Base-by-base conservation (phyloP, 2,797 vertebrate genomes). In the Silurus aristotelis region DNA sequence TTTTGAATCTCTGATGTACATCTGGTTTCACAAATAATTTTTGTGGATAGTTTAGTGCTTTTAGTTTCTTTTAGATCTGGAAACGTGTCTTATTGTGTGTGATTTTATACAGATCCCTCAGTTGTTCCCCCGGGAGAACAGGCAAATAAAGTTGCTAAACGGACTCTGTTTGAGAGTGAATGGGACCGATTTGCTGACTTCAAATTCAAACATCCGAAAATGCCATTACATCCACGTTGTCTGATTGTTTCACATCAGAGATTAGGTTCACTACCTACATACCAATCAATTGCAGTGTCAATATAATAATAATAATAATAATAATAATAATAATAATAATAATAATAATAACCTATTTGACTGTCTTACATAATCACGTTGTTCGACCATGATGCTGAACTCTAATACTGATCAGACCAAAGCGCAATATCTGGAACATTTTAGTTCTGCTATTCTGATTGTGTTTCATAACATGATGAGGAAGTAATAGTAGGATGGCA, bases 401-500 rank as follows among this genome's bases (percentile, higher is more conserved):
- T 63, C 43, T 25, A 27, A 27, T 66, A n/a, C n/a, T 31, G n/a
- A 17, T 27, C 56, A 5, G 70, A 72, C 19, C 17, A 43, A 13
- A 38, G 38, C 12, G 19, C 25, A 22, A 82, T 38, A 25, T 80
- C n/a, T 80, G 79, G 82, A 82, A 64, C 61, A 58, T 84, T 87
- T 71, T 27, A 76, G 38, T 80, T 84, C 63, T 48, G 80, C 38
- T 17, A 43, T 61, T 82, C 71, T 73, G 38, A 64, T 64, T 48
- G 52, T 63, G 43, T 58, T 87, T 73, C 85, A 82, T 77, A 83
- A 83, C 80, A 85, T 73, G 60, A 86, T 73, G 79, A 86, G 84
- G 84, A 88, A 86, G 64, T 86, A 73, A 86, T 83, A 66, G 89
- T 71, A 81, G 85, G 55, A 63, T 70, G 72, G 52, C 13, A 19